Conservation (phyloP, 2,113 vertebrate genomes). For the Rafetus swinhoei region DNA sequence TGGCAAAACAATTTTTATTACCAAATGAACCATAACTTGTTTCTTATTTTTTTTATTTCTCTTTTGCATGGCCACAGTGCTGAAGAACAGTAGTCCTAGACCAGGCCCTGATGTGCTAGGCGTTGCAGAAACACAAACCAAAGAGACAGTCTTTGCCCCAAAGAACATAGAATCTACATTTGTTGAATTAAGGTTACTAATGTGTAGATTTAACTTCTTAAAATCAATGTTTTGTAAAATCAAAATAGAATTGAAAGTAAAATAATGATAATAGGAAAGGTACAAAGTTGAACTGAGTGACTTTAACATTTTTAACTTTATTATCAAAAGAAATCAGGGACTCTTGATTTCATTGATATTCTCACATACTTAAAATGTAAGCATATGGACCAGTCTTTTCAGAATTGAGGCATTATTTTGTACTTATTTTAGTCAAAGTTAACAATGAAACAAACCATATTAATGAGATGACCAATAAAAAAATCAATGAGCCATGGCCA, state of each 20-base stretch:
- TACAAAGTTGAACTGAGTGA: background rate
- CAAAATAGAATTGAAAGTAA: background rate
- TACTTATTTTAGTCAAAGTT: background rate
- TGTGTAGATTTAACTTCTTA: background rate
- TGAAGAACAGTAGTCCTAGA: too few relatives aligned
- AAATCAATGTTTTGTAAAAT: background rate
- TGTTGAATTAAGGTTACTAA: background rate
- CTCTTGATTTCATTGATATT: background rate
- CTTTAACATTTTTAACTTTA: background rate
- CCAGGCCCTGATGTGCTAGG: too few relatives aligned
- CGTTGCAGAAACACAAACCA: too few relatives aligned
- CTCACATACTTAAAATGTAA: background rate
- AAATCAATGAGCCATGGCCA: background rate
- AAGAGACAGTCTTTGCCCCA: too few relatives aligned
- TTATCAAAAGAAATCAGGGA: background rate
- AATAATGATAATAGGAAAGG: background rate
- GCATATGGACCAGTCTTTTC: background rate
- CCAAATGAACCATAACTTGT: too few relatives aligned
- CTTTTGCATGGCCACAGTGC: too few relatives aligned
- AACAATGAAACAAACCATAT: background rate
- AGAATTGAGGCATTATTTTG: background rate
- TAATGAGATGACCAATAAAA: background rate
- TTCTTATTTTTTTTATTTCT: background rate
- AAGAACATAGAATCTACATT: background rate
- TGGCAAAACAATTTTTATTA: background rate